A percentile compares a stretch with the other conserved stretches of the same genome.
phyloP scores from a whole-genome alignment of 2,797 vertebrate genomes.

The Leptoclinus maculatus region DNA sequence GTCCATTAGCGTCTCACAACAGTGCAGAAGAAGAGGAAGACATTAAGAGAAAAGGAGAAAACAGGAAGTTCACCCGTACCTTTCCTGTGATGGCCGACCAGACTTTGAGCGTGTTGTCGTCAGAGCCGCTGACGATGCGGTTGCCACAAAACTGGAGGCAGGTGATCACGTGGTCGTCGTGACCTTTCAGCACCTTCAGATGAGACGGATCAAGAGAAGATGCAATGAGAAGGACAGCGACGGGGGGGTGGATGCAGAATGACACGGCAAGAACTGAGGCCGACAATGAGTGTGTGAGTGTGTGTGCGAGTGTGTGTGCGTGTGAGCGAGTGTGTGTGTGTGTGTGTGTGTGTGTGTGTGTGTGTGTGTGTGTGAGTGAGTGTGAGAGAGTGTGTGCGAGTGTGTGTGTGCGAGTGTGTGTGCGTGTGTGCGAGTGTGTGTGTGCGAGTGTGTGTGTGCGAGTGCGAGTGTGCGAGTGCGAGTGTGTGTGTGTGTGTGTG shows the following conservation, averaged over 20 bases:
- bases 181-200: slow-evolving; percentile 96
- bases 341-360: slow-evolving; percentile 20
- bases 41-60: not conserved
- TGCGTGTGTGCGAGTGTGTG: no score
- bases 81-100: slow-evolving; percentile 99
- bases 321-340: no score
- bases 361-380: slow-evolving; percentile 17
- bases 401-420: slow-evolving; percentile 15
- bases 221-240: slow-evolving; percentile 7
- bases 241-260: not conserved
- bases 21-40: not conserved
- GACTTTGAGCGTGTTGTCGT: slow-evolving; percentile 99
- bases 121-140: slow-evolving; percentile 98
- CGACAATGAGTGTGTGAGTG: slow-evolving; percentile 25
- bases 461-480: slow-evolving; percentile 30
- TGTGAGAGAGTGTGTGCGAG: slow-evolving; percentile 17
- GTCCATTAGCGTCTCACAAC: not conserved
- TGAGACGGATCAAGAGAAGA: slow-evolving; percentile 33
- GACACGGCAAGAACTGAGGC: slow-evolving; percentile 37
- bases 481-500: slow-evolving; percentile 9
- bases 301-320: no score
- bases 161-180: slow-evolving; percentile 99
- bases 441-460: slow-evolving; percentile 15
- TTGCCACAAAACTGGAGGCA: slow-evolving; percentile 99
- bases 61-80: slow-evolving; percentile 78